phyloP scores from a whole-genome alignment of 2,797 vertebrate genomes.

The Buphagus erythrorhynchus region DNA sequence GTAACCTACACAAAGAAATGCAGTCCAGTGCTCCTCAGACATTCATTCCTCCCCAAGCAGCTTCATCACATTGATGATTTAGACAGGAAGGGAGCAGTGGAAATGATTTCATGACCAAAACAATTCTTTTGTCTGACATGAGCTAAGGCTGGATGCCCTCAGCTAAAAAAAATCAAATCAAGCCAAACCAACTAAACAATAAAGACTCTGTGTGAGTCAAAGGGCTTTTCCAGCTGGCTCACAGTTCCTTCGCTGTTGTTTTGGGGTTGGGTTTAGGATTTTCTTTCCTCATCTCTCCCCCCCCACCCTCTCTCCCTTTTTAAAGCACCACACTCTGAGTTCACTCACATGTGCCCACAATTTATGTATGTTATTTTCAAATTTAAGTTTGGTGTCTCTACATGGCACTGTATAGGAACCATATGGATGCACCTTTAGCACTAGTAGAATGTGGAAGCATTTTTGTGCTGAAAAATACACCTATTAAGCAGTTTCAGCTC shows the following conservation, averaged over 20 bases:
- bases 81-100: neutral
- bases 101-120: neutral
- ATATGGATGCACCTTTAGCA: slow-evolving; percentile 1
- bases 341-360: neutral
- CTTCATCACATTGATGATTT: neutral
- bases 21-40: neutral
- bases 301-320: accelerated
- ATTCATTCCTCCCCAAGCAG: neutral
- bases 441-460: neutral
- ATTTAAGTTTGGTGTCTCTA: neutral
- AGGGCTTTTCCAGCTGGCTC: slow-evolving; percentile 39
- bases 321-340: neutral
- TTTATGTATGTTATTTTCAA: neutral
- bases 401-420: neutral
- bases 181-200: neutral
- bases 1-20: neutral
- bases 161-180: neutral
- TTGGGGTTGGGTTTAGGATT: neutral
- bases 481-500: neutral
- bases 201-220: neutral
- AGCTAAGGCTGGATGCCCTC: neutral
- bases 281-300: neutral
- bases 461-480: slow-evolving; percentile 32
- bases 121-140: neutral
- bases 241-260: neutral